These are phyloP conservation scores for Plecturocebus donacophilus DNA, from an alignment of 2,113 vertebrate genomes.

Conservation along the genomic window DNA sequence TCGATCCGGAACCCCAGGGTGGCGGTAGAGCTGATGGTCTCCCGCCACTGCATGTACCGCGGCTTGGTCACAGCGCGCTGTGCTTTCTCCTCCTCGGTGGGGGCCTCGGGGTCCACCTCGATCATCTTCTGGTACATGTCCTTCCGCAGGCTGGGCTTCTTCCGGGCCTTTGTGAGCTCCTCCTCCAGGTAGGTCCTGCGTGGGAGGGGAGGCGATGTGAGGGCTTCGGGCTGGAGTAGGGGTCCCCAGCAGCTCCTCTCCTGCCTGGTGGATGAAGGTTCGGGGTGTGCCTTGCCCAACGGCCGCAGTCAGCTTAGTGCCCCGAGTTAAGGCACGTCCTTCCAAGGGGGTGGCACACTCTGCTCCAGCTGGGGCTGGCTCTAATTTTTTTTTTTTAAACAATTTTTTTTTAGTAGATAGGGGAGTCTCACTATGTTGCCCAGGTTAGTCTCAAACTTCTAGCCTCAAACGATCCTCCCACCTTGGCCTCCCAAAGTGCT, in stretches of 20 bases:
- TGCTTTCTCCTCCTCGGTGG: conserved; percentile 90
- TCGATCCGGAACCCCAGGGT: conserved; percentile 97
- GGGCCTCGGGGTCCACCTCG: conserved; percentile 93
- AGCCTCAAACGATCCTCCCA: background rate
- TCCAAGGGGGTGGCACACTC: rapidly evolving
- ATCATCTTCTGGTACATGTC: conserved; percentile 99
- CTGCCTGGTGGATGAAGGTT: too few species aligned
- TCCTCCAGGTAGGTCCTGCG: conserved; percentile 96
- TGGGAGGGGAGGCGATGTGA: rapidly evolving
- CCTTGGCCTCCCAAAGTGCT: background rate
- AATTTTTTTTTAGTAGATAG: too few species aligned
- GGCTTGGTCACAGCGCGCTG: conserved; percentile 96
- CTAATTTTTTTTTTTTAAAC: background rate
- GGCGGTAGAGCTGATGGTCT: conserved; percentile 97
- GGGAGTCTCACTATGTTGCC: background rate
- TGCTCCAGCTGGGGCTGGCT: background rate
- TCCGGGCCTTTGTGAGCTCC: conserved; percentile 96
- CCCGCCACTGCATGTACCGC: conserved; percentile 99
- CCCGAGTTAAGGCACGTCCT: background rate
- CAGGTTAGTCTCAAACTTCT: background rate
- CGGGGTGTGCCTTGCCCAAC: rapidly evolving
- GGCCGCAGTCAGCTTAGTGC: rapidly evolving
- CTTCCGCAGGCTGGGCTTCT: conserved; percentile 94
- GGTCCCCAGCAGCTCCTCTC: background rate
- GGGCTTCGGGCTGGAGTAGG: rapidly evolving